Evolutionary conservation across 2,113 vertebrate genomes (phyloP), one percentile per base, ranked within the genome.

Genomic region (Phyllostomus hastatus): DNA sequence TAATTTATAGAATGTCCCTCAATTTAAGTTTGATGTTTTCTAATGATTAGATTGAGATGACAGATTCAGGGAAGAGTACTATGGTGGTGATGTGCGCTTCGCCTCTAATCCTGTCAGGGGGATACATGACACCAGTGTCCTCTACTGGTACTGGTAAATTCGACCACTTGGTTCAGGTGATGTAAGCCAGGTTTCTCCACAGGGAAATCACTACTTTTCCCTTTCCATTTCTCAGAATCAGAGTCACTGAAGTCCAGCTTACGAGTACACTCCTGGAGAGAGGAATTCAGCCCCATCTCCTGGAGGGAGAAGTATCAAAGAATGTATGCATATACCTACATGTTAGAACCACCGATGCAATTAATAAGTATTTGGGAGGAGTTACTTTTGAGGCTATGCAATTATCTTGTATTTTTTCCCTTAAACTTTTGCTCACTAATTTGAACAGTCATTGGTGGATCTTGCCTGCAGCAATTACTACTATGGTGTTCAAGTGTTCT

Each of bases 351-450:
- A 79, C 12, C 22, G 50, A 38, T 75, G 26, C 22, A 75, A 91
- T 41, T 38, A 83, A 22, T 31, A 94, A 11, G 24, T 82, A 69
- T 80, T 64, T 64, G 0, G 10, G 43, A 8, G 84, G 48, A 80
- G 69, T 89, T 31, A 59, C 4, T 90, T 75, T 70, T 16, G 20
- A 91, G 28, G 33, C 66, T 66, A 33, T 24, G 24, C n/a, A 87
- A n/a, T 46, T 50, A 11, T 48, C 46, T 67, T 80, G 28, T 33
- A 81, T 96, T 48, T 85, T 96, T 94, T 46, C 52, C 43, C 52
- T 85, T 85, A 86, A 89, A 80, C 11, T 52, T 89, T 14, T 1
- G 9, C 12, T 75, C 33, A 38, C 80, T 79, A 91, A 50, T 90
- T 70, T 72, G 11, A 46, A 61, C 69, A 66, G 31, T 91, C 38